Conservation (phyloP, 1,140 invertebrate species). For the Diploscapter pachys region DNA sequence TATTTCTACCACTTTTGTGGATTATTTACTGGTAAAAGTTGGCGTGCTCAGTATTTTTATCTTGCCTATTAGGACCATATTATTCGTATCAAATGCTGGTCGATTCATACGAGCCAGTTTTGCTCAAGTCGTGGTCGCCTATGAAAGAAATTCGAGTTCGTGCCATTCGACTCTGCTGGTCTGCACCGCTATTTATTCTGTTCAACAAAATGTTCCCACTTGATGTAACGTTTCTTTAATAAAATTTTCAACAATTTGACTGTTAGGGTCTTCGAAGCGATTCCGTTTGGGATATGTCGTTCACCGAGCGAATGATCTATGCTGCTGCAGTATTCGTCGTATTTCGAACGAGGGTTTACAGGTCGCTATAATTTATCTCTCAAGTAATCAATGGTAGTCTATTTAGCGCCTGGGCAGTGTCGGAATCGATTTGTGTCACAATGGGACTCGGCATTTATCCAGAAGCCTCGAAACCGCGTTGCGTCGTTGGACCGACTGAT, state of each 20-base stretch:
- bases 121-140: conserved; percentile 10
- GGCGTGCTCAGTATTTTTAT: neutral
- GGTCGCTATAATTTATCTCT: conserved; percentile 5
- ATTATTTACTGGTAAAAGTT: conserved; percentile 49
- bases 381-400: neutral
- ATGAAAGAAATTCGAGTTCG: conserved; percentile 23
- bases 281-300: conserved; percentile 60
- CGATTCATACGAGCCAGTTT: conserved; percentile 12
- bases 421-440: conserved; percentile 85
- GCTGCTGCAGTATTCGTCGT: conserved; percentile 80
- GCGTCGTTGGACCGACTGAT: conserved; percentile 77
- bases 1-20: conserved; percentile 54
- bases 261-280: conserved; percentile 51
- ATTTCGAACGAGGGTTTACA: conserved; percentile 83
- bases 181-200: conserved; percentile 48
- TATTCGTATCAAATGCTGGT: conserved; percentile 53
- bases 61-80: conserved; percentile 45
- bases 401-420: conserved; percentile 72
- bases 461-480: conserved; percentile 67
- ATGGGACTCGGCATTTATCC: conserved; percentile 87
- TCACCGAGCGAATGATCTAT: conserved; percentile 76
- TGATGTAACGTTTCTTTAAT: conserved; percentile 40
- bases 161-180: conserved; percentile 43
- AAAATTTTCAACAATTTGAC: conserved; percentile 4
- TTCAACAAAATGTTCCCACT: conserved; percentile 48